These are phyloP conservation scores for Seriola quinqueradiata DNA, from an alignment of 2,113 vertebrate species.

Conservation along the genomic window DNA sequence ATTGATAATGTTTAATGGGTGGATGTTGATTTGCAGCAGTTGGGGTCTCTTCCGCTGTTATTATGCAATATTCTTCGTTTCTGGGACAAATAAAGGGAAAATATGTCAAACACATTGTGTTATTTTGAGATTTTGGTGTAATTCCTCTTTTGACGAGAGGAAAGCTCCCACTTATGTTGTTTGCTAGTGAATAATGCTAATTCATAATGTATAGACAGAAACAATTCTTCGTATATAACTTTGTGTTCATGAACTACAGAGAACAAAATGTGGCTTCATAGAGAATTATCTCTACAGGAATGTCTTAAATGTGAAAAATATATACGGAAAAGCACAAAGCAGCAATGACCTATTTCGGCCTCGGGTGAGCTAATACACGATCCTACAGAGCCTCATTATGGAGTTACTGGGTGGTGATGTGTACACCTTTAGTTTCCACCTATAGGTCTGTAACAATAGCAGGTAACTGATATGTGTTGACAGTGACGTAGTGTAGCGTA, in stretches of 20 bases:
- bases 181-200: not conserved
- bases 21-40: not conserved
- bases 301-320: not conserved
- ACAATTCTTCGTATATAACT: not conserved
- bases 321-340: not conserved
- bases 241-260: not conserved
- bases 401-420: conserved; percentile 32
- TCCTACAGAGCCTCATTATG: not conserved
- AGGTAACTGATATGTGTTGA: conserved; percentile 35
- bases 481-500: conserved; percentile 1
- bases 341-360: not conserved
- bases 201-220: not conserved
- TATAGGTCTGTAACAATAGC: conserved; percentile 50
- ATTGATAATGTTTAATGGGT: too few species aligned
- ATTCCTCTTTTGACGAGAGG: not conserved
- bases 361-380: conserved; percentile 10
- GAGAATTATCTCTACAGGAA: not conserved
- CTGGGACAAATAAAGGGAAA: not conserved
- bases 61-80: not conserved
- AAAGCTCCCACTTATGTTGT: not conserved
- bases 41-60: conserved; percentile 1
- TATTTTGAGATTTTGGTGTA: too few species aligned
- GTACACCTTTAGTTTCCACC: conserved; percentile 27
- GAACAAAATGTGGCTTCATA: not conserved
- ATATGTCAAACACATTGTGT: not conserved